Evolutionary conservation across 2,113 vertebrate genomes (phyloP), one percentile per base, ranked within the genome.

Genomic region (Etheostoma cragini): DNA sequence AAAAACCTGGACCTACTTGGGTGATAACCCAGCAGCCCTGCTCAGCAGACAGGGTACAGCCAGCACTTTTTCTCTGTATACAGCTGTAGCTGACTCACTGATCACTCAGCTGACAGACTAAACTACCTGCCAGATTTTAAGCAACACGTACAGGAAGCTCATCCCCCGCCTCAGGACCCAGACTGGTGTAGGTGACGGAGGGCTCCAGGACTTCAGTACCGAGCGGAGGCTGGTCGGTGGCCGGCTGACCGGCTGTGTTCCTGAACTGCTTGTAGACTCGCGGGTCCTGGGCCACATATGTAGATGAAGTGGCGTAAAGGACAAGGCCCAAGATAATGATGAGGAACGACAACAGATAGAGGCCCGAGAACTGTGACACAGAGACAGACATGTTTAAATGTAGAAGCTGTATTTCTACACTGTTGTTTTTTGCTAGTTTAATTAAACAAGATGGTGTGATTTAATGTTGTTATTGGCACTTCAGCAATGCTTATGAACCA

Each of bases 231-330:
- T 94, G 94, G 91, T 97, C 96, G 46, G 92, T 88, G 19, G 95
- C 33, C 0, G 11, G 46, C 69, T 72, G 96, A 87, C 95, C 95
- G 0, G 95, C 95, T n/a, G 96, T 94, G 54, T 98, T 98, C 78
- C 97, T 96, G 70, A 98, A 98, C 92, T 98, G 97, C 95, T 98
- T 98, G 94, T 99, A 99, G 79, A 98, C 97, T 0, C 97, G 96
- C 6, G 97, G 98, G 87, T 98, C 97, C 89, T 98, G 97, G 89
- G 96, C 97, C 72, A 97, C 94, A 4, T 98, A 99, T 1, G 98
- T 98, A 61, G 97, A 96, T 0, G 97, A 97, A 81, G 97, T 98
- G 62, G 94, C 95, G 93, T 98, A 99, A 61, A 98, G 93, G 77
- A 97, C 94, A 92, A 99, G 95, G 84, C 98, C 97, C 65, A 98